Percentiles rank a stretch among this genome's conserved stretches.
Conservation (phyloP, 2,888 invertebrate species). For the Tinea trinotella region DNA sequence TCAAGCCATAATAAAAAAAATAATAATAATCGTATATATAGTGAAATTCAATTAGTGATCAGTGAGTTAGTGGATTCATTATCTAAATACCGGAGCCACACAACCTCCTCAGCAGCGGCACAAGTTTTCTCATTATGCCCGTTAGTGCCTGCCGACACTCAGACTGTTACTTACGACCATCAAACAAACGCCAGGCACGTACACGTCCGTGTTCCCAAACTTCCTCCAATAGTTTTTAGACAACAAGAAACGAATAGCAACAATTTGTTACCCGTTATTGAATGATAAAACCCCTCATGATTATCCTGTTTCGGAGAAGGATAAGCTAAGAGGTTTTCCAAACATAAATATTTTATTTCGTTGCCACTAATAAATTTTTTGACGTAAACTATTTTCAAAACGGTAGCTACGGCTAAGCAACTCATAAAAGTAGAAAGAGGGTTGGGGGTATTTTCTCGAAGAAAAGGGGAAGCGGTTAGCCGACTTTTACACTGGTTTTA, state of each 20-base stretch:
- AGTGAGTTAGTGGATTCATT: conserved; percentile 5
- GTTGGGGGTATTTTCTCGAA: conserved; percentile 43
- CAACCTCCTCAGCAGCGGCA: conserved; percentile 40
- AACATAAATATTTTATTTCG: conserved; percentile 37
- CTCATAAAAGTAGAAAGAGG: conserved; percentile 51
- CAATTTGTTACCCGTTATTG: conserved; percentile 7
- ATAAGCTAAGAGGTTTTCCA: not conserved
- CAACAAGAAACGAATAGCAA: conserved; percentile 1
- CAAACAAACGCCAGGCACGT: conserved; percentile 36
- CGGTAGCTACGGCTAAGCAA: conserved; percentile 45
- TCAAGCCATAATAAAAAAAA: no score
- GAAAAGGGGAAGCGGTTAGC: conserved; percentile 49
- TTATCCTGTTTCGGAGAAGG: not conserved
- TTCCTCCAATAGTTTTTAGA: conserved; percentile 16
- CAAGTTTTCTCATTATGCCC: conserved; percentile 68
- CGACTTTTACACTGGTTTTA: conserved; percentile 67
- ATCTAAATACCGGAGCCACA: conserved; percentile 20
- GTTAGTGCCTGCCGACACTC: conserved; percentile 44
- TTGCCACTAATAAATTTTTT: conserved; percentile 25
- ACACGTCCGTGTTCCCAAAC: conserved; percentile 29
- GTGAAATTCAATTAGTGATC: not conserved
- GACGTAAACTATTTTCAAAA: conserved; percentile 37
- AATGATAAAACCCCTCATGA: not conserved
- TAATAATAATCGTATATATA: not conserved
- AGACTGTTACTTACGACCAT: conserved; percentile 43